phyloP scores from a whole-genome alignment of 2,888 invertebrate genomes.

The Omphaloscelis lunosa region DNA sequence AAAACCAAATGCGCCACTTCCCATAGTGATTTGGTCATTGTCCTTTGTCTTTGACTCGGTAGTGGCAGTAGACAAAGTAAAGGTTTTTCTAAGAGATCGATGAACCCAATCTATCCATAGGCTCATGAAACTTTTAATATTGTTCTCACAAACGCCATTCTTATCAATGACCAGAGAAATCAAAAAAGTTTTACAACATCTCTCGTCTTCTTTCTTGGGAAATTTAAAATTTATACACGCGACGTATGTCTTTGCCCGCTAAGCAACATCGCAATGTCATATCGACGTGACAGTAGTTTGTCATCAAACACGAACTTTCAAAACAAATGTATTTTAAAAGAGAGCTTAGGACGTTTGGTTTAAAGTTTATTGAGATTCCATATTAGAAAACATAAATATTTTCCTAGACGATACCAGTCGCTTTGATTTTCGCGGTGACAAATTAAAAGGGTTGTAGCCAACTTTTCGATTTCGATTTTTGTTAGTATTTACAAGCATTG shows the following conservation, averaged over 20 bases:
- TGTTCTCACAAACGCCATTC: constrained; percentile 16
- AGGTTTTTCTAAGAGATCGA: neutral
- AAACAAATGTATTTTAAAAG: constrained; percentile 19
- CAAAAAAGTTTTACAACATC: neutral
- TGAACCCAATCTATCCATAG: neutral
- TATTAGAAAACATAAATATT: constrained; percentile 5
- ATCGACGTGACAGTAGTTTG: neutral
- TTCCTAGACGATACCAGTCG: too few species aligned
- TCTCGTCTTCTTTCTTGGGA: neutral
- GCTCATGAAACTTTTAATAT: neutral
- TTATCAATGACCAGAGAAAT: neutral
- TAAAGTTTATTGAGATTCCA: constrained; percentile 48
- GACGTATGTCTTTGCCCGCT: neutral
- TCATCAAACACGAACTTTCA: neutral
- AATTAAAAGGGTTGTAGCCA: too few species aligned
- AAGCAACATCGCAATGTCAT: neutral
- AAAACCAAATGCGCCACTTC: too few species aligned
- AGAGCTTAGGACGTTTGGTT: constrained; percentile 34
- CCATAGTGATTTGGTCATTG: too few species aligned
- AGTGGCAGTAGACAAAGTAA: constrained; percentile 6
- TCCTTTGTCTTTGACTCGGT: neutral
- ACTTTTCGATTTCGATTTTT: too few species aligned
- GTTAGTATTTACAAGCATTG: too few species aligned
- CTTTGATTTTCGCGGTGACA: too few species aligned
- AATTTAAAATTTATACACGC: neutral